A percentile compares a stretch with the other conserved stretches of the same genome.
Conservation (phyloP, 2,113 vertebrate species). For the Tricholaema leucomelas region DNA sequence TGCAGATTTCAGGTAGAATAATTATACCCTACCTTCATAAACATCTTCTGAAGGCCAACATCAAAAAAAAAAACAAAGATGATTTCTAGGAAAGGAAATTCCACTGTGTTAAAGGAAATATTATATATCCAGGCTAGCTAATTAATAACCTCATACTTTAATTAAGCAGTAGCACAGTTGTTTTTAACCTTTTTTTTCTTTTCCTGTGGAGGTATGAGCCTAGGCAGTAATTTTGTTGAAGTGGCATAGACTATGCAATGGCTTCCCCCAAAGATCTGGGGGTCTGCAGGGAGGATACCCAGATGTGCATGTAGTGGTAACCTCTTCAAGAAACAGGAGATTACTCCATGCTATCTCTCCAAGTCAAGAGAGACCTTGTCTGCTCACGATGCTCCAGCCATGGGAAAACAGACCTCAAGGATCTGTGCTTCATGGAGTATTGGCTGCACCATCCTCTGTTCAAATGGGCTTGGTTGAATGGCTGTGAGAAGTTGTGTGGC, state of each 20-base stretch:
- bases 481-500: background rate
- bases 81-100: background rate
- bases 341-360: background rate
- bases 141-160: background rate
- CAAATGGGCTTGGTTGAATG: background rate
- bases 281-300: background rate
- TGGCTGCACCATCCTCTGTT: background rate
- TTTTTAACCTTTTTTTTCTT: background rate
- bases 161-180: background rate
- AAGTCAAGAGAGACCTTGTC: background rate
- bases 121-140: background rate
- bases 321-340: background rate
- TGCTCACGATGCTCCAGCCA: background rate
- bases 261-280: background rate
- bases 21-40: background rate
- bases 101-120: background rate
- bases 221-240: background rate
- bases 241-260: background rate
- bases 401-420: background rate
- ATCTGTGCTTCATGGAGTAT: background rate
- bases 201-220: background rate
- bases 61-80: background rate
- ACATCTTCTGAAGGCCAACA: background rate
- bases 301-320: rapidly evolving
- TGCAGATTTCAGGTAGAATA: background rate